phyloP scores from a whole-genome alignment of 2,113 vertebrate genomes.

The Sinocyclocheilus rhinocerous region DNA sequence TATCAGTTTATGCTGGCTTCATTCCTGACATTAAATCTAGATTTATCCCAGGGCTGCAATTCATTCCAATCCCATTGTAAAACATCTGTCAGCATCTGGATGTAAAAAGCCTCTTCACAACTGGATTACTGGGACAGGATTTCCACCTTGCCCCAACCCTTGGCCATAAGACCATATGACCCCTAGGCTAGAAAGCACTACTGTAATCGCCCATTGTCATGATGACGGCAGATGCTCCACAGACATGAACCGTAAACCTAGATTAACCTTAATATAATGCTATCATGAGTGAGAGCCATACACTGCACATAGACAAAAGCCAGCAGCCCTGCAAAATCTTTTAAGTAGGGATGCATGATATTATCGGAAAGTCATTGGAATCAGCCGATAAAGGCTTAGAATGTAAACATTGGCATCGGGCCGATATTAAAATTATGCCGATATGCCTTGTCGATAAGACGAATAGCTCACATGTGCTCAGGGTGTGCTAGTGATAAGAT shows the following conservation, averaged over 20 bases:
- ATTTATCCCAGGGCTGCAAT: background rate
- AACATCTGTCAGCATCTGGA: slow-evolving; percentile 53
- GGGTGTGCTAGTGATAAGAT: no score
- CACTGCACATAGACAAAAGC: background rate
- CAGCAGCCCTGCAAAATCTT: background rate
- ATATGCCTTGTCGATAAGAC: no score
- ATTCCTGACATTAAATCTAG: slow-evolving; percentile 5
- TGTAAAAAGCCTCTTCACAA: slow-evolving; percentile 42
- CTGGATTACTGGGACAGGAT: slow-evolving; percentile 44
- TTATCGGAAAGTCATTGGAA: no score
- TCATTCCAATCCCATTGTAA: slow-evolving; percentile 32
- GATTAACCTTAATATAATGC: slow-evolving; percentile 31
- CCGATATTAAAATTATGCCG: no score
- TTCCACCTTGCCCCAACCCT: background rate
- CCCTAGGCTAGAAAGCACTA: background rate
- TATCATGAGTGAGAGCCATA: background rate
- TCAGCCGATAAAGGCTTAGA: no score
- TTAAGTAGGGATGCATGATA: background rate
- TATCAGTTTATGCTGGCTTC: background rate
- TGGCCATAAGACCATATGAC: background rate
- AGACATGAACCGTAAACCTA: slow-evolving; percentile 45
- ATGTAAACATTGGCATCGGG: no score
- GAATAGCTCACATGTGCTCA: no score
- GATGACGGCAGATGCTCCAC: background rate
- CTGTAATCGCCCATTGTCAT: background rate